phyloP scores from a whole-genome alignment of 1,140 invertebrate species.

The Ephestia elutella region DNA sequence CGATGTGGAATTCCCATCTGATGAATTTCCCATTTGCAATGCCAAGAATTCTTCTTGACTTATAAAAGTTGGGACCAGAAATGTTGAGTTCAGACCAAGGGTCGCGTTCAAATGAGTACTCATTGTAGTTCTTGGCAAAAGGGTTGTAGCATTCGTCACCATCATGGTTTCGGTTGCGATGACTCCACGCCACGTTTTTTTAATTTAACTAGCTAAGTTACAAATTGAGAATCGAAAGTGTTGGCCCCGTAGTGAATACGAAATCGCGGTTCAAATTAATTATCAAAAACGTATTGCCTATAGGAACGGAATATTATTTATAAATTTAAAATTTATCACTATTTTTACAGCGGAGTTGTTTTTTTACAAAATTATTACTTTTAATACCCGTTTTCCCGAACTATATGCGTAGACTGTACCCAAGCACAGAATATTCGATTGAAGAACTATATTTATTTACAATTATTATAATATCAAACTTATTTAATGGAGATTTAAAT shows the following conservation, averaged over 20 bases:
- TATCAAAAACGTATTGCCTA: conserved; percentile 40
- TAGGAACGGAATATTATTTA: conserved; percentile 51
- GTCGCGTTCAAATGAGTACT: conserved; percentile 41
- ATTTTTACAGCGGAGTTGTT: conserved; percentile 15
- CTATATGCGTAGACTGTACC: conserved; percentile 19
- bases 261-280: conserved; percentile 14
- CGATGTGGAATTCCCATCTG: conserved; percentile 46
- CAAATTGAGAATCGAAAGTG: conserved; percentile 21
- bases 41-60: conserved; percentile 68
- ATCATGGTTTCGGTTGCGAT: conserved; percentile 28
- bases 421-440: conserved; percentile 15
- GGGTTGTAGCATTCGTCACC: conserved; percentile 43
- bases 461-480: conserved; percentile 1
- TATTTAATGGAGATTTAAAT: conserved; percentile 8
- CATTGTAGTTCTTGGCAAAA: conserved; percentile 43
- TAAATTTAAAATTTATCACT: conserved; percentile 21
- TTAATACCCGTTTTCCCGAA: conserved; percentile 52
- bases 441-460: conserved; percentile 15
- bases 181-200: conserved; percentile 16
- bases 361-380: conserved; percentile 17
- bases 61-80: conserved; percentile 58
- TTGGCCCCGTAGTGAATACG: conserved; percentile 16
- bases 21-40: conserved; percentile 62
- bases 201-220: conserved; percentile 24
- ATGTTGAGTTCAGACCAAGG: conserved; percentile 47